Percentiles rank a stretch among this genome's conserved stretches.
Evolutionary conservation across 2,888 invertebrate genomes (phyloP).

Genomic region (Patella caerulea): DNA sequence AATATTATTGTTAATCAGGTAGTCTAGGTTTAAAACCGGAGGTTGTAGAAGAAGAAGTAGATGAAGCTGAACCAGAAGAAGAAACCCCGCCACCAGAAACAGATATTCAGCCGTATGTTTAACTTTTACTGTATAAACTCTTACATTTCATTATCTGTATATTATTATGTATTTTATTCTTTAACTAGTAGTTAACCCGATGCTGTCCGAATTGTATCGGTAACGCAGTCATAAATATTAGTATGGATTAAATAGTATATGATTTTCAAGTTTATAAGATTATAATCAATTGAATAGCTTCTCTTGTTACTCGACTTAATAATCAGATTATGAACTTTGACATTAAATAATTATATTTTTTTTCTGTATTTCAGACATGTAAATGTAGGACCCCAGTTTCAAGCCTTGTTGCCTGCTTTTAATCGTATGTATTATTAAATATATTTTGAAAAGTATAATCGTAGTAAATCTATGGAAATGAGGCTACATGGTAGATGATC

Average conservation of each 20-base stretch:
- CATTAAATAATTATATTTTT: background rate
- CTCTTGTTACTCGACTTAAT: background rate
- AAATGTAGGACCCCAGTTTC: slow-evolving; percentile 89
- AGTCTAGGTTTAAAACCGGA: slow-evolving; percentile 37
- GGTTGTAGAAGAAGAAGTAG: slow-evolving; percentile 29
- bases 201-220: no score
- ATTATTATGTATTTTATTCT: no score
- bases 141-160: no score
- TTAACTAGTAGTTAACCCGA: no score
- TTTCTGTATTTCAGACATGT: slow-evolving; percentile 75
- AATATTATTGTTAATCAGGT: slow-evolving; percentile 18
- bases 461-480: background rate
- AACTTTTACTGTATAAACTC: no score
- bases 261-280: background rate
- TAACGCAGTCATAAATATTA: no score
- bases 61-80: slow-evolving; percentile 47
- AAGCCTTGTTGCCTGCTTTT: slow-evolving; percentile 82
- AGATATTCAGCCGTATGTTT: slow-evolving; percentile 70
- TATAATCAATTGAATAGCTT: background rate
- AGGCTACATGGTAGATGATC: no score
- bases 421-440: slow-evolving; percentile 61
- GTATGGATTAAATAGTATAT: no score
- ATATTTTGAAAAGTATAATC: background rate
- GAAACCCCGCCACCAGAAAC: slow-evolving; percentile 69
- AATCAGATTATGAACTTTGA: background rate